A percentile compares a stretch with the other conserved stretches of the same genome.
These are phyloP conservation scores for Mormyrus iriodes DNA, from an alignment of 2,113 vertebrate genomes.

Conservation along the genomic window DNA sequence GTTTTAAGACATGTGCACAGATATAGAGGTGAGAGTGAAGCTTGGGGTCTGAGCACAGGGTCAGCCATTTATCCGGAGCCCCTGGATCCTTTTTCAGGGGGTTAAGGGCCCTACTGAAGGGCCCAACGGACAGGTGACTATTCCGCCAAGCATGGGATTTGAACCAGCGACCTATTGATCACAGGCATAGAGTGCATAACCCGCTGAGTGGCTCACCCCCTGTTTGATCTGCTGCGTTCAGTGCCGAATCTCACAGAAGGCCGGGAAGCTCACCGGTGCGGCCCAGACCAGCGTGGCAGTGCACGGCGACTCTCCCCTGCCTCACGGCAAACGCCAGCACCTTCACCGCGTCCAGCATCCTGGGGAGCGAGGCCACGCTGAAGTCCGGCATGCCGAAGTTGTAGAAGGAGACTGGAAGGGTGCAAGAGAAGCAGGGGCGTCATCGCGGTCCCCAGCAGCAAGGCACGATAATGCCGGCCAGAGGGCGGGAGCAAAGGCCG, in stretches of 20 bases:
- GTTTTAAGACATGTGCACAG: background rate
- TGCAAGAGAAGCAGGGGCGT: constrained; percentile 15
- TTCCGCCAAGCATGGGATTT: background rate
- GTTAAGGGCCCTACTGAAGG: background rate
- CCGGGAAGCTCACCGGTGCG: constrained; percentile 55
- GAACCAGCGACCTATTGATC: background rate
- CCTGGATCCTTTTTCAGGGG: background rate
- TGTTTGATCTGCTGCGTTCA: background rate
- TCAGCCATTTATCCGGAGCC: background rate
- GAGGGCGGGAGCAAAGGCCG: background rate
- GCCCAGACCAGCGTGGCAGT: constrained; percentile 72
- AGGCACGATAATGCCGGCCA: too few species aligned
- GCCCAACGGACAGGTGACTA: background rate
- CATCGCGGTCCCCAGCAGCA: background rate
- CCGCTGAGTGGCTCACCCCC: background rate
- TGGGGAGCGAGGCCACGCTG: constrained; percentile 58
- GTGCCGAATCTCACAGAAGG: background rate
- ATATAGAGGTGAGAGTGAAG: background rate
- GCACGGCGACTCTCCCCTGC: constrained; percentile 68
- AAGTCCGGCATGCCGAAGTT: constrained; percentile 75
- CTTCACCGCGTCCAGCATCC: constrained; percentile 66
- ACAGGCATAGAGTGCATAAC: background rate
- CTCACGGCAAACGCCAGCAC: constrained; percentile 64
- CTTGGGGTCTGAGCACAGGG: background rate
- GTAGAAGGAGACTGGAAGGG: constrained; percentile 65